Evolutionary conservation across 1,140 invertebrate species (phyloP), one percentile per base, ranked within the genome.

Genomic region (Drosophila ambigua): DNA sequence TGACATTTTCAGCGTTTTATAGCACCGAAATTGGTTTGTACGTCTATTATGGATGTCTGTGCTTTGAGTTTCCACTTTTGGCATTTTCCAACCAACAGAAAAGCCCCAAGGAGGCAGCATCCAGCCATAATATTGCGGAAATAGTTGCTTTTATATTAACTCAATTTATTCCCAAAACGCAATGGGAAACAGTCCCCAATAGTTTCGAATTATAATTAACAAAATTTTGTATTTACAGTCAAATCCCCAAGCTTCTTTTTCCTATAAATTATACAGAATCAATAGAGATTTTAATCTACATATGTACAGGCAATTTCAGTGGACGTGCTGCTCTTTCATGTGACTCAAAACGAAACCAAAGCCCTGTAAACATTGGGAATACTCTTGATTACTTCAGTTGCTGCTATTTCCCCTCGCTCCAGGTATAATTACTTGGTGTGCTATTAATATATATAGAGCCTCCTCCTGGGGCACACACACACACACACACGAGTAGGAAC

Each of bases 1-100:
- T 82, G 79, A 63, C 73, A 55, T 72, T 81, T 65, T 50, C 31
- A 63, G 53, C 66, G 73, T 26, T 57, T 62, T 44, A 48, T 13
- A 11, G 26, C 31, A 4, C 6, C 9, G 20, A 45, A 23, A 51
- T 26, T 11, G n/a, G 52, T 45, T 58, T 60, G 28, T 28, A 43
- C 60, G 39, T 26, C 23, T 46, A 39, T 53, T 64, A 67, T 46
- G 39, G 23, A 57, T 65, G 45, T 24, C 46, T 11, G 35, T 62
- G 24, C 35, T 53, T 6, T 51, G 54, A 9, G 20, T 15, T 26
- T 13, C 20, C 55, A 28, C 23, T 54, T 26, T 26, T 24, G 62
- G 41, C 52, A 50, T 45, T 64, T 60, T 67, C 65, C 62, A 57
- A 53, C 13, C 24, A 65, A 49, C 48, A 52, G 45, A 16, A 46